Evolutionary conservation across 2,888 invertebrate genomes (phyloP).

Genomic region (Drosophila atripex): DNA sequence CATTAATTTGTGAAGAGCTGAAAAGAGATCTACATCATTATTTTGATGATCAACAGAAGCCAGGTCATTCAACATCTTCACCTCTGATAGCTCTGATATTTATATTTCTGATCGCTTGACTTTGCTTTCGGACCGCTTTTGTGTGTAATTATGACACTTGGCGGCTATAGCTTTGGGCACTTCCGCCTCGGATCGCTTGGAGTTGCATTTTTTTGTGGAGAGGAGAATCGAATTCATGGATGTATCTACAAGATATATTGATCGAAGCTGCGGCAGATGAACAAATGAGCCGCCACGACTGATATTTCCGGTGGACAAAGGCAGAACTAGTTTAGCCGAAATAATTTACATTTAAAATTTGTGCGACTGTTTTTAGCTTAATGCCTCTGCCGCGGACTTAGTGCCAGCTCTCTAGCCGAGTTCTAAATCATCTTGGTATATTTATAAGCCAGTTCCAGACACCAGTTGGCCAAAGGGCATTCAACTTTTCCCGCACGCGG

Average conservation of each 20-base stretch:
- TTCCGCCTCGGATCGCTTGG: constrained; percentile 48
- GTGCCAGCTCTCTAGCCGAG: constrained; percentile 38
- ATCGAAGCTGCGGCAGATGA: constrained; percentile 17
- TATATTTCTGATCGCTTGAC: constrained; percentile 27
- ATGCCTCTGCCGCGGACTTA: constrained; percentile 21
- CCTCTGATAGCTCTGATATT: constrained; percentile 23
- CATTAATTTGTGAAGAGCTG: constrained; percentile 66
- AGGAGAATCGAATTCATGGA: not conserved
- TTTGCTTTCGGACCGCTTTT: constrained; percentile 39
- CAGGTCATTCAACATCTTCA: constrained; percentile 41
- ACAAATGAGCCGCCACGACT: constrained; percentile 32
- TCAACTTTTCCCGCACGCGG: constrained; percentile 61
- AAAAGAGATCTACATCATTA: constrained; percentile 5
- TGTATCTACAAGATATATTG: not conserved
- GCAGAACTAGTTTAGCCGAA: constrained; percentile 32
- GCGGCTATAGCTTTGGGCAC: constrained; percentile 56
- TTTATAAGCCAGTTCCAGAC: constrained; percentile 44
- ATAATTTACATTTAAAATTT: constrained; percentile 65
- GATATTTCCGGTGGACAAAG: constrained; percentile 58
- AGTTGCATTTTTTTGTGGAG: constrained; percentile 15
- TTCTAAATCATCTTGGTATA: constrained; percentile 64
- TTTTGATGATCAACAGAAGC: constrained; percentile 66
- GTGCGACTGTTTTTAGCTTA: constrained; percentile 18
- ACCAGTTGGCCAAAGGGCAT: constrained; percentile 54
- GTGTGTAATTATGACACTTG: constrained; percentile 72